Evolutionary conservation across 2,113 vertebrate genomes (phyloP), one percentile per base, ranked within the genome.

Genomic region (Rhombomys opimus): DNA sequence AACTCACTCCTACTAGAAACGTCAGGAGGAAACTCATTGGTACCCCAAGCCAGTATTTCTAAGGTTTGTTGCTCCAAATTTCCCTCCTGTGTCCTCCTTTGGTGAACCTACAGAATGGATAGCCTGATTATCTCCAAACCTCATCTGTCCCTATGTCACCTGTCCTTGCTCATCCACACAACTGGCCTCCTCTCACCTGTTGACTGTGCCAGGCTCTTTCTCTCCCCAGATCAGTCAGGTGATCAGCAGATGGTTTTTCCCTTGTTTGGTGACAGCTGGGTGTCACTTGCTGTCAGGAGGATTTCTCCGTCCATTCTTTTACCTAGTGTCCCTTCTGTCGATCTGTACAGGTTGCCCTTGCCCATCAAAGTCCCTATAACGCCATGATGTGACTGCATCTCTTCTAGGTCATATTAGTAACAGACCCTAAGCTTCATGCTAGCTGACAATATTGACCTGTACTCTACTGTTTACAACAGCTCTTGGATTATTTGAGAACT

Each of bases 11-110:
- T 50, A 17, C 2, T 32, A 61, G 41, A 76, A 91, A 35, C 22
- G 30, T 91, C 18, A 4, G 35, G 32, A 35, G 54, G 67, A 73
- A 32, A 54, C 35, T 67, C 70, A n/a, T 0, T 61, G 75, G n/a
- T 5, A 57, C 5, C 1, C 76, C 6, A 17, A 77, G 15, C 2
- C 52, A 88, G 23, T 82, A 32, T 5, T 17, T 25, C 15, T 1
- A 27, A 67, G 84, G 15, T 27, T 1, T 54, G 1, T 38, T 10
- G 4, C 0, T 11, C 22, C 22, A 3, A 2, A 1, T 4, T 8
- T 57, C 10, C 23, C 5, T 70, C 54, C 30, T n/a, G 46, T 46
- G 78, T 35, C 76, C 38, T 14, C 13, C 59, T 23, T 73, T 35
- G 52, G 18, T 20, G 46, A 95, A 15, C 7, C 13, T 38, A 14